Evolutionary conservation across 2,113 vertebrate genomes (phyloP).

Genomic region (Corythaeola cristata): DNA sequence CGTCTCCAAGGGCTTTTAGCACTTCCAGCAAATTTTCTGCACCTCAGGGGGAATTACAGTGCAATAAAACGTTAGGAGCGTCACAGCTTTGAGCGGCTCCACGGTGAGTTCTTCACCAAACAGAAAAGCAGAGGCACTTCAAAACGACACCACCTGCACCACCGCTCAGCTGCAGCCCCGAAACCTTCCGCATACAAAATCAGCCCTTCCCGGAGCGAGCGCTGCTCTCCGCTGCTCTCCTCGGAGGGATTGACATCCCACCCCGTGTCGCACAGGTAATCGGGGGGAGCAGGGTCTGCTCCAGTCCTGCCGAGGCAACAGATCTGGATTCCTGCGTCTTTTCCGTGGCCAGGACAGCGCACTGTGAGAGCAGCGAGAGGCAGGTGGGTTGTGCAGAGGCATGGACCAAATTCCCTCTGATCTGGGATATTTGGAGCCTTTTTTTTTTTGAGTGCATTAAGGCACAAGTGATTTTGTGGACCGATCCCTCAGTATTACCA

Average conservation of each 20-base stretch:
- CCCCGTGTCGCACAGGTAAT: fast-evolving
- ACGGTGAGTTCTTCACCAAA: constrained; percentile 3
- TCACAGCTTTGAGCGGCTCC: neutral
- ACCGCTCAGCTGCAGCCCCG: neutral
- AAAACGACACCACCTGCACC: neutral
- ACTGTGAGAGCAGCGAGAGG: neutral
- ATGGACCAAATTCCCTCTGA: neutral
- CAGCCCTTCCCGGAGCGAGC: neutral
- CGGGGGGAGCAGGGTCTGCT: neutral
- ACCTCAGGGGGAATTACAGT: constrained; percentile 33
- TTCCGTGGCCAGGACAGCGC: neutral
- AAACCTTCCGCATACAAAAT: neutral
- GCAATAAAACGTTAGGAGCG: constrained; percentile 42
- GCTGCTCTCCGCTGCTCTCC: neutral
- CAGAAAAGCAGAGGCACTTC: neutral
- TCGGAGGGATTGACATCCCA: neutral
- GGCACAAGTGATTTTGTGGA: neutral
- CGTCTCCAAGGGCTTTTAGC: neutral
- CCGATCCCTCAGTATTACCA: neutral
- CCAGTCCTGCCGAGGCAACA: neutral
- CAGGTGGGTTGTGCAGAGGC: neutral
- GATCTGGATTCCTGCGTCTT: neutral
- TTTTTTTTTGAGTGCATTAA: neutral
- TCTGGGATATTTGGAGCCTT: neutral
- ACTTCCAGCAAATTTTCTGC: constrained; percentile 38